Evolutionary conservation across 2,888 invertebrate species (phyloP).

Genomic region (Slavum lentiscoides): DNA sequence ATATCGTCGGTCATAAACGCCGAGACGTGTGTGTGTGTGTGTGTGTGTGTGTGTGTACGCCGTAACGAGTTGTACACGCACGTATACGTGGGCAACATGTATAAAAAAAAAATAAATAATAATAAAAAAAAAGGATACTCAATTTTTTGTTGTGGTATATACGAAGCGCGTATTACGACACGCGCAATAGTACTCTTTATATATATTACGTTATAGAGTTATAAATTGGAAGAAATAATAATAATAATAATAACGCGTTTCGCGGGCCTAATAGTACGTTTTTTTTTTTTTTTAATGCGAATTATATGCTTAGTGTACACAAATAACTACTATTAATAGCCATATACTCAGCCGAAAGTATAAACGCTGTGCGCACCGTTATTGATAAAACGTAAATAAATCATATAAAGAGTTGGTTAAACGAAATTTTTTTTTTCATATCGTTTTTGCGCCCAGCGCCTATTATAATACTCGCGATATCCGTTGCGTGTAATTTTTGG

Average conservation of each 20-base stretch:
- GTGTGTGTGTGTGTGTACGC: not conserved
- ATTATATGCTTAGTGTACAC: conserved; percentile 23
- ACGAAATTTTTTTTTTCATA: no score
- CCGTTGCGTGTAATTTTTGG: no score
- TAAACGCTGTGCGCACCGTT: not conserved
- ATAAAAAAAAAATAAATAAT: no score
- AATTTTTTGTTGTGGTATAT: conserved; percentile 11
- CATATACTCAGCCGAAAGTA: not conserved
- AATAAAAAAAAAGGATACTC: conserved; percentile 19
- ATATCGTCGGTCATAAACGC: not conserved
- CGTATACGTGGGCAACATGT: not conserved
- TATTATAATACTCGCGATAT: no score
- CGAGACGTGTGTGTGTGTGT: not conserved
- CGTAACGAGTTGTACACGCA: not conserved
- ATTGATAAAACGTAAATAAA: no score
- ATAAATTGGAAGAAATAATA: conserved; percentile 3
- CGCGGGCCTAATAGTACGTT: conserved; percentile 11
- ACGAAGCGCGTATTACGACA: not conserved
- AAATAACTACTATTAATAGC: not conserved
- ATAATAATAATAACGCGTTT: conserved; percentile 20
- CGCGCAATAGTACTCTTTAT: not conserved
- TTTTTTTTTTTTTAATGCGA: conserved; percentile 18
- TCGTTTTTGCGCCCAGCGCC: no score
- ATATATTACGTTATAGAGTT: not conserved
- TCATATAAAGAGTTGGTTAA: no score